Conservation (phyloP, 2,888 invertebrate genomes). For the Epinotia brunnichana region DNA sequence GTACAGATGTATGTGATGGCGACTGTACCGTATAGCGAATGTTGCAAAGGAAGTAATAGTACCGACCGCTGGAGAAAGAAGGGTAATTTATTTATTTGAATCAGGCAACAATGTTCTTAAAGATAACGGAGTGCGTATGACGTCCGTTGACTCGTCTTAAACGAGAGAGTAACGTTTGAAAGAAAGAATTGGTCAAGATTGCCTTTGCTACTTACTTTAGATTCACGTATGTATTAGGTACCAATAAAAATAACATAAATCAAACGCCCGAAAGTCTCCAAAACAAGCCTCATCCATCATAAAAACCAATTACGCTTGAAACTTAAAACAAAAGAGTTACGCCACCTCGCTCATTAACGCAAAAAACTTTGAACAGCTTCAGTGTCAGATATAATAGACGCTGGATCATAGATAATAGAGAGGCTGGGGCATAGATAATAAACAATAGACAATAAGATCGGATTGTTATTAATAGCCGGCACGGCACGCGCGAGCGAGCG, state of each 20-base stretch:
- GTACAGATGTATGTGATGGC: no score
- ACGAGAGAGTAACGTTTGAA: no score
- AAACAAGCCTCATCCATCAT: constrained; percentile 19
- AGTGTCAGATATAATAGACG: constrained; percentile 31
- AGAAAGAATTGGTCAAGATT: no score
- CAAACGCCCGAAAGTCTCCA: background rate
- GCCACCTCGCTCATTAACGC: constrained; percentile 33
- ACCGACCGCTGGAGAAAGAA: no score
- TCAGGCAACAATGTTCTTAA: no score
- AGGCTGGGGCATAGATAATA: constrained; percentile 35
- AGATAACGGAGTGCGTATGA: no score
- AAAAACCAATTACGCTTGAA: constrained; percentile 16
- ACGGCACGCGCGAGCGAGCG: constrained; percentile 28
- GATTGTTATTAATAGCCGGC: constrained; percentile 28
- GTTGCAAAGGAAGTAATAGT: background rate
- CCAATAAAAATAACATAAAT: background rate
- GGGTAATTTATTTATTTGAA: no score
- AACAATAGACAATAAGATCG: constrained; percentile 41
- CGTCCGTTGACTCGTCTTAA: no score
- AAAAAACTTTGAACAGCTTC: constrained; percentile 29
- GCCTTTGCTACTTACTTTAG: no score
- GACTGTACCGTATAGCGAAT: background rate
- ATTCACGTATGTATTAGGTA: no score
- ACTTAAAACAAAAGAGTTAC: constrained; percentile 36
- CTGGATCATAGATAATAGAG: constrained; percentile 20